These are phyloP conservation scores for Tor tambroides DNA, from an alignment of 2,113 vertebrate genomes.

Conservation along the genomic window DNA sequence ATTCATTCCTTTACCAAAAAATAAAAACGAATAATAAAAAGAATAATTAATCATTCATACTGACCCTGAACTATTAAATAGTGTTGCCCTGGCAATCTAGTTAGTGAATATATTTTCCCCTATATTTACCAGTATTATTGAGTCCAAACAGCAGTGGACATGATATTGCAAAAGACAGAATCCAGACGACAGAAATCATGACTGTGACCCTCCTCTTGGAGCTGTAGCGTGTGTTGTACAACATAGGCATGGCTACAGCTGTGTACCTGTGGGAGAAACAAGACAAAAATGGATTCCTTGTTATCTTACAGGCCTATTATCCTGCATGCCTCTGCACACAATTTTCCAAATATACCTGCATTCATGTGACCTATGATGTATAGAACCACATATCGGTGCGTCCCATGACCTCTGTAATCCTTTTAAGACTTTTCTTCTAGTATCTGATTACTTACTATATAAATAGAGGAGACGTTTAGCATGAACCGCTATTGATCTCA, in stretches of 20 bases:
- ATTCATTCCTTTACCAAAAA: neutral
- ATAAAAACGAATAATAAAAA: too few relatives aligned
- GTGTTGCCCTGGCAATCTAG: neutral
- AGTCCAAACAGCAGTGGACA: conserved; percentile 95
- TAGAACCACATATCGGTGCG: neutral
- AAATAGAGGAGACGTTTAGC: neutral
- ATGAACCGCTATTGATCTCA: neutral
- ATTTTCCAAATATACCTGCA: neutral
- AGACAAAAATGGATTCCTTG: neutral
- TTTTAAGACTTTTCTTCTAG: neutral
- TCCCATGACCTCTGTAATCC: neutral
- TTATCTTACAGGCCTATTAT: neutral
- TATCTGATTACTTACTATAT: conserved; percentile 6
- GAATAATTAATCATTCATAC: neutral
- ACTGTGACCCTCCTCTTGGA: conserved; percentile 92
- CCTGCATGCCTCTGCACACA: neutral
- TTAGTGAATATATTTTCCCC: neutral
- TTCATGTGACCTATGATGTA: neutral
- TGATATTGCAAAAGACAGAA: conserved; percentile 96
- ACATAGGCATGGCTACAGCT: conserved; percentile 97
- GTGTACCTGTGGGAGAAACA: conserved; percentile 83
- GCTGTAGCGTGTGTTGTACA: conserved; percentile 98
- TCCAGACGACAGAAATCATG: conserved; percentile 98
- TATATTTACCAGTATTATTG: conserved; percentile 89
- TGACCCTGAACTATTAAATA: neutral